Evolutionary conservation across 2,888 invertebrate genomes (phyloP).

Genomic region (Arctia plantaginis): DNA sequence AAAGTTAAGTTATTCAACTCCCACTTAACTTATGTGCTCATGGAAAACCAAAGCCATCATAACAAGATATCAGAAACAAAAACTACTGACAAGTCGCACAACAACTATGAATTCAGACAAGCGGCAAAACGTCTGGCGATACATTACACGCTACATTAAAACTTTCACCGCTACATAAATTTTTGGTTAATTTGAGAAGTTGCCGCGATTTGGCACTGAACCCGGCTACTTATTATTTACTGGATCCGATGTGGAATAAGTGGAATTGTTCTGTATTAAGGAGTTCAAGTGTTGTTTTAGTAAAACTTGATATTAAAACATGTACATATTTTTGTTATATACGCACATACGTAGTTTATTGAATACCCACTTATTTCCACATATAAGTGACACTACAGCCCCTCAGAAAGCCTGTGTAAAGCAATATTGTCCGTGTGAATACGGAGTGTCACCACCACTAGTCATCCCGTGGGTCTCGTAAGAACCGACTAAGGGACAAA

Average conservation of each 20-base stretch:
- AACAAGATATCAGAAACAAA: slow-evolving; percentile 27
- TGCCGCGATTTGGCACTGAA: slow-evolving; percentile 50
- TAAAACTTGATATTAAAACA: not conserved
- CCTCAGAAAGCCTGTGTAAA: not conserved
- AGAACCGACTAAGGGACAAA: no score
- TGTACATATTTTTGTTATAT: not conserved
- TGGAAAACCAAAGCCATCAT: slow-evolving; percentile 9
- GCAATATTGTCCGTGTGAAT: no score
- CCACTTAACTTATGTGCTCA: not conserved
- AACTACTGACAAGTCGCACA: slow-evolving; percentile 38
- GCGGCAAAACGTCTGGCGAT: slow-evolving; percentile 51
- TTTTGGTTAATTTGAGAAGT: slow-evolving; percentile 67
- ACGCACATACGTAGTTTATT: not conserved
- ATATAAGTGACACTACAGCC: no score
- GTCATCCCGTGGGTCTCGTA: no score
- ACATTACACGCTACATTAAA: slow-evolving; percentile 74
- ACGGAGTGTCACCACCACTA: no score
- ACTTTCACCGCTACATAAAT: slow-evolving; percentile 75
- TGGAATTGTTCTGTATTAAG: slow-evolving; percentile 14
- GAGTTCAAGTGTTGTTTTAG: slow-evolving; percentile 10
- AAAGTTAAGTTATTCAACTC: not conserved
- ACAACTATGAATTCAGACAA: slow-evolving; percentile 50
- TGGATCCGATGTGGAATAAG: slow-evolving; percentile 22
- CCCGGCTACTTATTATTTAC: slow-evolving; percentile 45
- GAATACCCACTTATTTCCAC: not conserved